Conservation (phyloP, 1,140 invertebrate species). For the Zaprionus lachaisei region DNA sequence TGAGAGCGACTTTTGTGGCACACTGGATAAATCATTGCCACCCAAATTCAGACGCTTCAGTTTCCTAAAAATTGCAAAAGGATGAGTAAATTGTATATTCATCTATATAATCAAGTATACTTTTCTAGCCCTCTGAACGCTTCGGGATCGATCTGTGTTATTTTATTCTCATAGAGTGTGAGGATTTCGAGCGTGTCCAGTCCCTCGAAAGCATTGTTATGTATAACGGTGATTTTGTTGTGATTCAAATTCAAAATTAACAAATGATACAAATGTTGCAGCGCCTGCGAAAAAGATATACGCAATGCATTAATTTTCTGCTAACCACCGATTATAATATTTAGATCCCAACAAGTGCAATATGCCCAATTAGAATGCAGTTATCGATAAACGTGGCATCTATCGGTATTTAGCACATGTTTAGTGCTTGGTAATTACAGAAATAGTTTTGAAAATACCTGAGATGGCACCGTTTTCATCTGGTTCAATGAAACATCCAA, state of each 20-base stretch:
- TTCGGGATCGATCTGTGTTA: slow-evolving; percentile 90
- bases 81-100: background rate
- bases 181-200: slow-evolving; percentile 94
- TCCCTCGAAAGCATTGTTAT: slow-evolving; percentile 92
- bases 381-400: background rate
- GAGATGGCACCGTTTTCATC: slow-evolving; percentile 90
- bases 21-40: slow-evolving; percentile 90
- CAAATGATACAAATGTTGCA: slow-evolving; percentile 91
- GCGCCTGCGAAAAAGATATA: slow-evolving; percentile 84
- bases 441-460: slow-evolving; percentile 46
- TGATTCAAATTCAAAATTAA: slow-evolving; percentile 95
- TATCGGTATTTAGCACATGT: slow-evolving; percentile 6
- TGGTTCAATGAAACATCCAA: slow-evolving; percentile 93
- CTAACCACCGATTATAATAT: background rate
- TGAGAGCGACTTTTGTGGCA: slow-evolving; percentile 91
- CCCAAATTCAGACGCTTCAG: slow-evolving; percentile 94
- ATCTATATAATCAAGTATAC: slow-evolving; percentile 84
- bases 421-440: background rate
- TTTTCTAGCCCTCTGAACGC: slow-evolving; percentile 94
- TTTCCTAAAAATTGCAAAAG: slow-evolving; percentile 87
- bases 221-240: slow-evolving; percentile 92
- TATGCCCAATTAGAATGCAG: background rate
- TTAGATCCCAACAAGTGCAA: no score
- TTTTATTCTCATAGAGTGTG: slow-evolving; percentile 94
- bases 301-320: background rate